These are phyloP conservation scores for Typhlichthys eigenmanni DNA, from an alignment of 2,797 vertebrate species.

Conservation along the genomic window DNA sequence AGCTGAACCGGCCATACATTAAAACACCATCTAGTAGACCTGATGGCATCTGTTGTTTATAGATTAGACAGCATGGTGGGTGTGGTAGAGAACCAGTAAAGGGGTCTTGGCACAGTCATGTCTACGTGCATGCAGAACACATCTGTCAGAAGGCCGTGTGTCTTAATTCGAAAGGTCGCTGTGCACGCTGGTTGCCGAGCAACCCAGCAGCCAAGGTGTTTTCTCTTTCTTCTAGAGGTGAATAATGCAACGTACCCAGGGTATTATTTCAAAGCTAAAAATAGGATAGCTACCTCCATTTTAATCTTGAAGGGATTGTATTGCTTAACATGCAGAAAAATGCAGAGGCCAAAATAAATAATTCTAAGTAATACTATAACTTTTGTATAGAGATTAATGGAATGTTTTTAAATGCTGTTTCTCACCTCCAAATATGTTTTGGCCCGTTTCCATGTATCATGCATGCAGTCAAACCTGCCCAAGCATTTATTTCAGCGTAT, in stretches of 20 bases:
- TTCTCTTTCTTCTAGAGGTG: slow-evolving; percentile 10
- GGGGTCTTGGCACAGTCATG: neutral
- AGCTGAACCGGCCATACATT: neutral
- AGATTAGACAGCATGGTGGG: neutral
- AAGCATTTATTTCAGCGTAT: too few relatives aligned
- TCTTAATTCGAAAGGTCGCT: slow-evolving; percentile 10
- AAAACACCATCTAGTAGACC: too few relatives aligned
- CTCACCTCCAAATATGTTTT: too few relatives aligned
- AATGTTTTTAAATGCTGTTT: too few relatives aligned
- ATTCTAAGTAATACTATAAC: neutral
- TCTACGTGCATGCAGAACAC: neutral
- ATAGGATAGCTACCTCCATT: slow-evolving; percentile 1
- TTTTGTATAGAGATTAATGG: neutral
- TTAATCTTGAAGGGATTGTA: neutral
- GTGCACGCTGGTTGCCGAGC: slow-evolving; percentile 8
- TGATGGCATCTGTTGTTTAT: too few relatives aligned
- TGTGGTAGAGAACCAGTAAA: neutral
- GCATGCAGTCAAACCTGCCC: too few relatives aligned
- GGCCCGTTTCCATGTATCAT: too few relatives aligned
- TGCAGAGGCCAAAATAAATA: neutral
- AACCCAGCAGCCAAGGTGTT: neutral
- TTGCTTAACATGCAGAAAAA: neutral
- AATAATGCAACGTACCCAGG: slow-evolving; percentile 6
- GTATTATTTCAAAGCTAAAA: slow-evolving; percentile 2
- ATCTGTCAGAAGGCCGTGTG: neutral